Base-by-base conservation (phyloP, 2,797 vertebrate species). In the Cuniculus paca region DNA sequence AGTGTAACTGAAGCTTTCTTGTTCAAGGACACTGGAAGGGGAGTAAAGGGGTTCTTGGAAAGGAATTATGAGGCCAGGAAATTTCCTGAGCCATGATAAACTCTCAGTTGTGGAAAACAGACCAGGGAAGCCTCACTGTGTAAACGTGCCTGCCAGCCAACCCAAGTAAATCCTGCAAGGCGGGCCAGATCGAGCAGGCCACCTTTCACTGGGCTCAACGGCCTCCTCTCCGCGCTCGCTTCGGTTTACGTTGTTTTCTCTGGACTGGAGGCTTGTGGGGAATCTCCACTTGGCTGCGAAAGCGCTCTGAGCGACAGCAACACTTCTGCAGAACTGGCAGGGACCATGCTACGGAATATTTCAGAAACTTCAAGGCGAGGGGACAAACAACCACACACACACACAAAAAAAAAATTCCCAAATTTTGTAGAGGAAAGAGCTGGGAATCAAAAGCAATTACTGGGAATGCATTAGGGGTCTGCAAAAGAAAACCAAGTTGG, bases 231-330 rank as follows among this genome's bases (percentile, higher is more conserved):
- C n/a, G 54, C 26, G 50, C 12, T 52, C 60, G 36, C 95, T 58
- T 22, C 31, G 74, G 82, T 85, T 70, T 92, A 74, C 91, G 79
- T 52, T 95, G 93, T 96, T 95, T 96, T 94, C 90, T 14, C 95
- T 70, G 88, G 89, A 90, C 70, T 16, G 68, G 94, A 91, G 83
- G 91, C 91, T 82, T 95, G 88, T 80, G 61, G 74, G 90, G 88
- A 94, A 94, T 75, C 50, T 88, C 94, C 89, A 68, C 86, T 95
- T 95, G 94, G 94, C 97, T 97, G 96, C 0, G 1, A 95, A 95
- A 82, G 31, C 85, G 60, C 92, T 90, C 86, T 22, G 14, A 80
- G 84, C 90, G 34, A 52, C 58, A 78, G 81, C 90, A 48, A 54
- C 63, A 26, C 54, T 42, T 91, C 92, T 94, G 90, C 92, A 86